Evolutionary conservation across 2,797 vertebrate genomes (phyloP), one percentile per base, ranked within the genome.

Genomic region (Argya squamiceps): DNA sequence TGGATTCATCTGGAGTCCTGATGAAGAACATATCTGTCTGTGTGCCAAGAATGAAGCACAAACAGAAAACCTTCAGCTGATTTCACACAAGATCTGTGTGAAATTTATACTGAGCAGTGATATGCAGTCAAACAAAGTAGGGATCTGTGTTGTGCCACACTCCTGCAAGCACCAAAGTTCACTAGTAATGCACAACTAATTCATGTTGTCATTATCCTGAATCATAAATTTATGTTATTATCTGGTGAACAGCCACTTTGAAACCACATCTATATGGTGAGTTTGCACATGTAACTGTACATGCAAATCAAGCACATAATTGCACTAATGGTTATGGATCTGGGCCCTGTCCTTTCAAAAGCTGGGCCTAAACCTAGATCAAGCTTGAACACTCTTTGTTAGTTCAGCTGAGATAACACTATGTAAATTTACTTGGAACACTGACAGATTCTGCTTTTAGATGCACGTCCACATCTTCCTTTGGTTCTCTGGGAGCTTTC

Each of bases 391-490:
- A 62, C 6, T 71, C 86, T 96, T 94, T 97, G 93, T 96, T 96
- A 96, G 93, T 88, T 88, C 96, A 97, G 96, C 96, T 96, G 96
- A 96, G 87, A 96, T 82, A 96, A 96, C 92, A 95, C 84, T 95
- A 95, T 91, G 93, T 59, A 94, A 93, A 96, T 96, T 65, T 24
- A 73, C 55, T 97, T 96, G 96, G 96, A 96, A 84, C 82, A 29
- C 43, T 32, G 95, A 95, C 95, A 97, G 84, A 75, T 69, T 50
- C 84, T 3, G 2, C 84, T 91, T 92, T 96, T 65, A 92, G 84
- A 95, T 63, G 84, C 95, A 96, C 53, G 65, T 96, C 89, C 84
- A 41, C 92, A 68, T 93, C 78, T 75, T 92, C 88, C 2, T 1
- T 10, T 73, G 47, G 59, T 77, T 89, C 78, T 70, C 44, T 5